These are phyloP conservation scores for Gila orcuttii DNA, from an alignment of 2,113 vertebrate species.

Conservation along the genomic window DNA sequence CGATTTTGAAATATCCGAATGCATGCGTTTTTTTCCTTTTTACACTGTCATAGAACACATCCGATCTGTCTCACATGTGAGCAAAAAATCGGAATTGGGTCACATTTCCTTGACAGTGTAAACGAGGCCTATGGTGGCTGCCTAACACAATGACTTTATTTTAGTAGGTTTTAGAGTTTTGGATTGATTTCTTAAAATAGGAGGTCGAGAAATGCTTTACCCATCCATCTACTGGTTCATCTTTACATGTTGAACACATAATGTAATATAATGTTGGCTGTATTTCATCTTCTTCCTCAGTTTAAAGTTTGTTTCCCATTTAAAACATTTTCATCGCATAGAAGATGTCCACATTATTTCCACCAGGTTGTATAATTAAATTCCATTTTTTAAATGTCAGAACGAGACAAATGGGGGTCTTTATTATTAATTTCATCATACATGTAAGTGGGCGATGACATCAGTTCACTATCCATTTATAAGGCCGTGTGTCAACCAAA, in stretches of 20 bases:
- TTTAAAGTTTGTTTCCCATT: too few relatives aligned
- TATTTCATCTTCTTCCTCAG: neutral
- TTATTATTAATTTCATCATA: neutral
- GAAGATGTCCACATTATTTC: neutral
- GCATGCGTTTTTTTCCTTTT: too few relatives aligned
- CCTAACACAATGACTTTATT: too few relatives aligned
- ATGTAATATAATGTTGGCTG: conserved; percentile 15
- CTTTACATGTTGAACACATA: neutral
- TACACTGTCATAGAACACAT: too few relatives aligned
- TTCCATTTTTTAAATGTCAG: neutral
- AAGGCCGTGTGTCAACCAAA: too few relatives aligned
- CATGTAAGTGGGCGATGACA: neutral
- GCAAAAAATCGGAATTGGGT: too few relatives aligned
- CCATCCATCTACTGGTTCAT: neutral
- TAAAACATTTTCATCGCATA: neutral
- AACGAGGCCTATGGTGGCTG: too few relatives aligned
- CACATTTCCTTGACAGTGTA: too few relatives aligned
- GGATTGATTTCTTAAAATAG: neutral
- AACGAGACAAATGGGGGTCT: neutral
- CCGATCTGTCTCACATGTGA: too few relatives aligned
- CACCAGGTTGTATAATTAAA: neutral
- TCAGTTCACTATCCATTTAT: neutral
- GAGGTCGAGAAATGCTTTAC: conserved; percentile 4
- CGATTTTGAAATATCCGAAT: too few relatives aligned
- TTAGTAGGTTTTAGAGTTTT: neutral